Evolutionary conservation across 1,140 invertebrate genomes (phyloP), one percentile per base, ranked within the genome.

Genomic region (Eulimnadia texana): DNA sequence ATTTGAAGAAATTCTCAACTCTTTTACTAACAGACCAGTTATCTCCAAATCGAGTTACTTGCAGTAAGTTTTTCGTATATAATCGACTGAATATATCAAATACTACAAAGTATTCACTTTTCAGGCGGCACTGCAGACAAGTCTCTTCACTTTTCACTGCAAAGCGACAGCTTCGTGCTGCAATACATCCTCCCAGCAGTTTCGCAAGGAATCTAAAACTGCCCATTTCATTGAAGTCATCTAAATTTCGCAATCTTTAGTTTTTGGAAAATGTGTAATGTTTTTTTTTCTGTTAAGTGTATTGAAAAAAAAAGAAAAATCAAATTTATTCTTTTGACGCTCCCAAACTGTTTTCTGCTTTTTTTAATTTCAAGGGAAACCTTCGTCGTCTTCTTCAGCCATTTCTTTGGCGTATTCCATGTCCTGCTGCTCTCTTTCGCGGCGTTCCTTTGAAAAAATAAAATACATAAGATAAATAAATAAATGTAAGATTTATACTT

Each of bases 361-460:
- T 57, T 27, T 25, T 28, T 56, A 11, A 25, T 50, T 42, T 67
- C 42, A 67, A 25, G 66, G 67, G 62, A 67, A 67, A 10, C 64
- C 62, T 16, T 95, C 92, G 79, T 98, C 94, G 77, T 98, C 94
- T 71, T 97, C 94, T 72, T 98, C 94, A 6, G 93, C 93, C 86
- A 98, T 98, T 78, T 98, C 94, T 73, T 98, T 98, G 10, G 94
- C 95, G 66, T 96, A 77, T 75, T 99, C 94, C 63, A 98, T 77
- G 75, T 98, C 95, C 72, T 98, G 93, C 70, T 98, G 93, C 72
- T 98, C 95, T 53, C 94, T 77, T 73, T 98, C 94, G 53, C 93
- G 79, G 50, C 94, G 79, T 71, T 98, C 93, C 76, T 55, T 16
- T 23, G 28, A 55, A 22, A 16, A 52, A 71, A 69, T 63, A 67